Conservation (phyloP, 2,888 invertebrate genomes). For the Drosophila ustulata region DNA sequence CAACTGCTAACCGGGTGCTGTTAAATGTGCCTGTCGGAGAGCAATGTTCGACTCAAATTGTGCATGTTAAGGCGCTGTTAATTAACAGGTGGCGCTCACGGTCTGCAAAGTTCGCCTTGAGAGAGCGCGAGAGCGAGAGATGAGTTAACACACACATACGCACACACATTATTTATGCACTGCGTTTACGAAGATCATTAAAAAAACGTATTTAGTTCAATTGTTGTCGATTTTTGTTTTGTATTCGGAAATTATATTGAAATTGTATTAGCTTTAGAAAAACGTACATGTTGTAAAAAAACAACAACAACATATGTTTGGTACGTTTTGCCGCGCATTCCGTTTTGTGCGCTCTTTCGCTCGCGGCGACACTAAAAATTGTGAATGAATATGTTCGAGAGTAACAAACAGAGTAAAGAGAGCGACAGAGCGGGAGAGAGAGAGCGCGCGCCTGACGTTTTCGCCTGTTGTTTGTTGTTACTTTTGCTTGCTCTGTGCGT, state of each 20-base stretch:
- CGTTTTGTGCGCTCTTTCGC: conserved; percentile 44
- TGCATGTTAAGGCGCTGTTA: conserved; percentile 52
- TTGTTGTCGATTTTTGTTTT: neutral
- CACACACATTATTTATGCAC: conserved; percentile 15
- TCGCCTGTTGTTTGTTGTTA: conserved; percentile 62
- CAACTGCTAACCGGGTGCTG: conserved; percentile 52
- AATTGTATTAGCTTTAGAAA: neutral
- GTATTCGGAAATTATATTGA: neutral
- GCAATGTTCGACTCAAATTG: conserved; percentile 54
- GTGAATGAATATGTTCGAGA: conserved; percentile 59
- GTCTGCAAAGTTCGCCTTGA: conserved; percentile 28
- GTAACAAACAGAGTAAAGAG: conserved; percentile 23
- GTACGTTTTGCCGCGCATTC: conserved; percentile 37
- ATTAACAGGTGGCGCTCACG: conserved; percentile 55
- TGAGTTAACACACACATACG: neutral
- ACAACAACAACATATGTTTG: conserved; percentile 45
- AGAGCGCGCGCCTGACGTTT: conserved; percentile 47
- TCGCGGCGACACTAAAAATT: conserved; percentile 39
- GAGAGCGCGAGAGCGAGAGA: neutral
- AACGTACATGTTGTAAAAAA: neutral
- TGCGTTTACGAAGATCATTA: conserved; percentile 32
- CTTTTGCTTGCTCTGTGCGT: conserved; percentile 29
- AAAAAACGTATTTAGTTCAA: neutral
- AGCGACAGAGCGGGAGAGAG: conserved; percentile 22
- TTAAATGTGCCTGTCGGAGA: conserved; percentile 25